Evolutionary conservation across 1,140 invertebrate species (phyloP).

Genomic region (Pantala flavescens): DNA sequence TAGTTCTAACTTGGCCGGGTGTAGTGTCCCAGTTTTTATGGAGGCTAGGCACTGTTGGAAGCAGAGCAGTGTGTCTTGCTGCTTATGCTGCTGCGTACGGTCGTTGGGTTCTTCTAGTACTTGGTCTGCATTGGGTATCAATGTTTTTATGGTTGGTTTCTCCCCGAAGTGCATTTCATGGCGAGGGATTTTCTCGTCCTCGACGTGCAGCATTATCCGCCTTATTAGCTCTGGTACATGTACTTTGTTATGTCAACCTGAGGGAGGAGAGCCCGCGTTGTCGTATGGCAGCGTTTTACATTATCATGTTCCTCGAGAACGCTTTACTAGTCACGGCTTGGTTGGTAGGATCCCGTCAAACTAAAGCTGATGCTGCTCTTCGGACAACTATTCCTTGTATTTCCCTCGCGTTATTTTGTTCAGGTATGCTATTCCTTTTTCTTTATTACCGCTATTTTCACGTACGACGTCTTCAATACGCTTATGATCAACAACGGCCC

Average conservation of each 20-base stretch:
- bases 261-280: constrained; percentile 67
- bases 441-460: constrained; percentile 65
- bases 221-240: constrained; percentile 73
- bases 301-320: constrained; percentile 87
- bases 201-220: constrained; percentile 57
- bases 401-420: constrained; percentile 28
- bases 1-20: constrained; percentile 79
- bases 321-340: constrained; percentile 57
- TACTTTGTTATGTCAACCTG: constrained; percentile 84
- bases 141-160: constrained; percentile 81
- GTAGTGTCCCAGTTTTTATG: constrained; percentile 62
- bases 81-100: constrained; percentile 77
- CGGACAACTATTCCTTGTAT: constrained; percentile 25
- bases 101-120: constrained; percentile 70
- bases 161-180: constrained; percentile 71
- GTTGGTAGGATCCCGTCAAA: constrained; percentile 44
- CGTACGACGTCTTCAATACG: constrained; percentile 43
- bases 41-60: constrained; percentile 73
- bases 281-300: constrained; percentile 78
- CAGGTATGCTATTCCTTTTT: constrained; percentile 71
- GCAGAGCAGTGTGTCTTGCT: constrained; percentile 66
- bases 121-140: constrained; percentile 68
- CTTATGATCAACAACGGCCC: background rate
- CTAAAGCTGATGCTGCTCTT: constrained; percentile 30
- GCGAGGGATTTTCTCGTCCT: constrained; percentile 54